Evolutionary conservation across 2,113 vertebrate genomes (phyloP), one percentile per base, ranked within the genome.

Genomic region (Lepus europaeus): DNA sequence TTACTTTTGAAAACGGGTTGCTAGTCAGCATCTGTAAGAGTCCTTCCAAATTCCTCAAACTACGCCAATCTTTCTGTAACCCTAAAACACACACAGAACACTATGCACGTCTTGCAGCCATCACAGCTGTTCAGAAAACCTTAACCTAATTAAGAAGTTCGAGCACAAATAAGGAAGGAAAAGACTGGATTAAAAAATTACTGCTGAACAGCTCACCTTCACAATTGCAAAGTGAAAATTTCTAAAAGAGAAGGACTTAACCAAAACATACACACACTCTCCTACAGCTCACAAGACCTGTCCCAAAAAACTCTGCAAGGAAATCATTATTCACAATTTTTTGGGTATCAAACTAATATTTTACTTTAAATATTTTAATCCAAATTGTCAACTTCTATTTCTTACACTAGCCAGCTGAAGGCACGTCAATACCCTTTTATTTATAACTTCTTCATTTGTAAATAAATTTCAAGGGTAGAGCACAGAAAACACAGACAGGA

Each of bases 311-410:
- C 13, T 70, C 39, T 4, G 0, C 25, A 31, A 92, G 92, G 56
- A 86, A 88, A 92, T 79, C 66, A 80, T 20, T 89, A 94, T 20
- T 81, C 63, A 89, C 63, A 94, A 74, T 56, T 61, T 87, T 78
- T 25, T 69, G 39, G 59, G 14, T 79, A 4, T 82, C 82, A 95
- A 83, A 89, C 66, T 82, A 83, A 61, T 73, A 56, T 6, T 84
- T 68, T 89, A 89, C 39, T 91, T 73, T 83, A 92, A 78, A 94
- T 78, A 92, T 85, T 95, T 92, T 74, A 77, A 89, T 83, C 74
- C 70, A 91, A 85, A 73, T 20, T 74, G 16, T 74, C 61, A 73
- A 78, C 39, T 68, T 95, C 77, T 53, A 69, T 69, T 95, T 95
- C 76, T 92, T 85, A 92, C 23, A 77, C 19, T 51, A 92, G n/a